Base-by-base conservation (phyloP, 2,888 invertebrate species). In the Apoderus coryli region DNA sequence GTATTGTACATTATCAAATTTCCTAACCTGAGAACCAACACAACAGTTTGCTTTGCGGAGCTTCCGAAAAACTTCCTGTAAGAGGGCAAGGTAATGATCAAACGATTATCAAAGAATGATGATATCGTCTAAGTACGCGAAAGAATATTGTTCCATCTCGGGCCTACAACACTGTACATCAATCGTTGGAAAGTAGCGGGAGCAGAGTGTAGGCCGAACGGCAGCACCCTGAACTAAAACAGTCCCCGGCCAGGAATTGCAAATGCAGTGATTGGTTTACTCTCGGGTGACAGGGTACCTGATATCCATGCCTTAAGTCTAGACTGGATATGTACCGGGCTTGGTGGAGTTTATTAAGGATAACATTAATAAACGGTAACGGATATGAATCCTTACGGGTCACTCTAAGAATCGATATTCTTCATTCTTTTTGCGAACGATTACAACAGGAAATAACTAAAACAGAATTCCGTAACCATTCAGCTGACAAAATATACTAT, bases 301-400 rank as follows among this genome's bases (percentile, higher is more conserved):
- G 19, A 19, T 19, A 19, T 19, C 19, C 19, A 19, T 19, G 19
- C 11, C 37, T 34, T 6, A 44, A 27, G 26, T 53, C 51, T 1
- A 51, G 23, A 1, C 46, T 46, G 2, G 41, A 42, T 6, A 52
- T 38, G 25, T 40, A 52, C 9, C 34, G 32, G 3, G 48, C 48
- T 4, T 37, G 30, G 2, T 45, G 32, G 3, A 52, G 32, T 7
- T 40, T 39, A 10, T 47, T 44, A 13, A 52, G 25, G 2, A 49
- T 52, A 5, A 37, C 33, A 2, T 38, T 37, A 12, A 50, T 44
- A 13, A 44, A 42, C 1, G 40, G 52, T 0, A 52, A 13, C 2
- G 48, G 49, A 34, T 52, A 48, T 0, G 48, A 47, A 29, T 50
- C 45, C n/a, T 42, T 40, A 24, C 41, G 35, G 0, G 49, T 46